Percentiles rank a stretch among this genome's conserved stretches.
Conservation (phyloP, 2,888 invertebrate genomes). For the Plagiodera versicolora region DNA sequence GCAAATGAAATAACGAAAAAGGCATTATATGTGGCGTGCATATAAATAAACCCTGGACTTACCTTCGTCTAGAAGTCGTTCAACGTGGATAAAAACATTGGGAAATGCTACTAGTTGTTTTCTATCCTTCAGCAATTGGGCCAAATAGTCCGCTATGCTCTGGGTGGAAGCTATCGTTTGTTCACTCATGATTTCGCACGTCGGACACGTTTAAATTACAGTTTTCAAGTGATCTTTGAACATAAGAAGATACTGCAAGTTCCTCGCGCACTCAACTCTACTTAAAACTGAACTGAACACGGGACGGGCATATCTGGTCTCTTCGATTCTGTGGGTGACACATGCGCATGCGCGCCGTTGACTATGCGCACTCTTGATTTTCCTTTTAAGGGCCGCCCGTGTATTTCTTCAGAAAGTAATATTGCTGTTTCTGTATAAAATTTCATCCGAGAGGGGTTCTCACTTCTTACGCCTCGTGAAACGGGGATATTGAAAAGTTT, state of each 20-base stretch:
- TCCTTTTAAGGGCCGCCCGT: conserved; percentile 37
- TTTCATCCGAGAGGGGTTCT: conserved; percentile 27
- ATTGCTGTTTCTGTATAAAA: conserved; percentile 36
- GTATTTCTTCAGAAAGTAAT: conserved; percentile 29
- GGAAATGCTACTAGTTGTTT: conserved; percentile 99
- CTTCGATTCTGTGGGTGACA: not conserved
- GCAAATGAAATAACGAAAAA: conserved; percentile 26
- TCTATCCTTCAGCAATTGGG: conserved; percentile 99
- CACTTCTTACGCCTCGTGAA: conserved; percentile 17
- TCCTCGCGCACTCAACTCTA: conserved; percentile 33
- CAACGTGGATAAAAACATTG: conserved; percentile 98
- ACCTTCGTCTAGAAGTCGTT: conserved; percentile 99
- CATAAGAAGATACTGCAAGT: conserved; percentile 24
- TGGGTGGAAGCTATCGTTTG: conserved; percentile 69
- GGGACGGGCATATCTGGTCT: conserved; percentile 20
- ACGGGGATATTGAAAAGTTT: conserved; percentile 18
- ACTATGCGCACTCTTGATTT: conserved; percentile 41
- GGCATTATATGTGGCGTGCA: conserved; percentile 11
- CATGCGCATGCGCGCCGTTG: conserved; percentile 36
- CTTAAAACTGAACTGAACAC: conserved; percentile 33
- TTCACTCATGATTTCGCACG: conserved; percentile 51
- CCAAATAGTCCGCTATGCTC: conserved; percentile 99
- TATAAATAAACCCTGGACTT: conserved; percentile 40
- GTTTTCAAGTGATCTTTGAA: conserved; percentile 27
- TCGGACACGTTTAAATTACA: conserved; percentile 21